These are phyloP conservation scores for Lamellibrachia satsuma DNA, from an alignment of 2,888 invertebrate genomes.

Conservation along the genomic window DNA sequence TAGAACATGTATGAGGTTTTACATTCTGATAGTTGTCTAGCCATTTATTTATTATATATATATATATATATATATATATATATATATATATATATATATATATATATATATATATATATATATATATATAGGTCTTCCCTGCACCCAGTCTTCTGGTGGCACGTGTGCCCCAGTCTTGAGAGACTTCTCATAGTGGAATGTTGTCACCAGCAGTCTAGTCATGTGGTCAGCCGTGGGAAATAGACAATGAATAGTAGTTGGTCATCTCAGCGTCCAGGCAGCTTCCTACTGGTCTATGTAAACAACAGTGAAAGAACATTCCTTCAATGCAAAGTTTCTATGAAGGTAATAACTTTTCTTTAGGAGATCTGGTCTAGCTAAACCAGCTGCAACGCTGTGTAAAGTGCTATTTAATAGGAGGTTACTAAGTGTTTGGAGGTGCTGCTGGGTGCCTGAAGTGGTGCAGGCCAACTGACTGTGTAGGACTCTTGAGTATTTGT, in stretches of 20 bases:
- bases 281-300: not conserved
- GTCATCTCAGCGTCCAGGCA: not conserved
- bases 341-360: not conserved
- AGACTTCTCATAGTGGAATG: too few species aligned
- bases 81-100: too few species aligned
- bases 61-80: too few species aligned
- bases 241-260: too few species aligned
- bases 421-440: not conserved
- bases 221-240: too few species aligned
- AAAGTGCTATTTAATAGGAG: not conserved
- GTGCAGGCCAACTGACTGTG: not conserved
- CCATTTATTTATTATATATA: not conserved
- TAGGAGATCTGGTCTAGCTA: not conserved
- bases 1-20: not conserved
- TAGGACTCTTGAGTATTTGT: not conserved
- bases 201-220: too few species aligned
- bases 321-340: not conserved
- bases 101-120: too few species aligned
- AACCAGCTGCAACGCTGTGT: not conserved
- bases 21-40: not conserved
- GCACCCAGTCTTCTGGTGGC: too few species aligned
- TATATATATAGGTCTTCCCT: too few species aligned
- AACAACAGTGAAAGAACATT: not conserved
- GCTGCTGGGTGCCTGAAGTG: not conserved
- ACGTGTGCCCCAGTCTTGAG: too few species aligned